phyloP scores from a whole-genome alignment of 2,888 invertebrate species.

The Sphinx pinastri region DNA sequence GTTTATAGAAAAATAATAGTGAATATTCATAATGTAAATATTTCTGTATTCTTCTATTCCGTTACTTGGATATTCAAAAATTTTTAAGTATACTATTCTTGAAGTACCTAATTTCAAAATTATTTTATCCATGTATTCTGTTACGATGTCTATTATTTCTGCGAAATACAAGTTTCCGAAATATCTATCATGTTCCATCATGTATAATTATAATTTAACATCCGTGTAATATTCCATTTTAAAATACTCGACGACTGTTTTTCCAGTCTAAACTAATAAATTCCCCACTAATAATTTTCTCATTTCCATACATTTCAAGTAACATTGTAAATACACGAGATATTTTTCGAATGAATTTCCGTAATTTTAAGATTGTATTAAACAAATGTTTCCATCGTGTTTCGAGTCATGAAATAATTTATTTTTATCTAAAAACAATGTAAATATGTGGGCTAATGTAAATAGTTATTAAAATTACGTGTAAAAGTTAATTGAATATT shows the following conservation, averaged over 20 bases:
- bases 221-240: too few relatives aligned
- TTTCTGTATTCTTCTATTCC: not conserved
- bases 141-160: too few relatives aligned
- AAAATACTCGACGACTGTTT: too few relatives aligned
- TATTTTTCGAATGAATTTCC: conserved; percentile 29
- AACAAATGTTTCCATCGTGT: conserved; percentile 41
- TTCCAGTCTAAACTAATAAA: too few relatives aligned
- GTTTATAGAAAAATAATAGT: not conserved
- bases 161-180: too few relatives aligned
- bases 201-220: too few relatives aligned
- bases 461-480: not conserved
- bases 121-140: too few relatives aligned
- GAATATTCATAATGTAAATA: conserved; percentile 4
- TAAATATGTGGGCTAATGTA: conserved; percentile 29
- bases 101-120: too few relatives aligned
- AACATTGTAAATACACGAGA: conserved; percentile 41
- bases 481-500: conserved; percentile 23
- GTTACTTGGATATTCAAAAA: too few relatives aligned
- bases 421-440: conserved; percentile 27
- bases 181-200: too few relatives aligned
- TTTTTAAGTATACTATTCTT: too few relatives aligned
- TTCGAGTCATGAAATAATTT: conserved; percentile 46
- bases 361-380: conserved; percentile 39
- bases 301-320: not conserved
- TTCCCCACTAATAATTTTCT: not conserved